Conservation (phyloP, 2,888 invertebrate species). For the Agrotis clavis region DNA sequence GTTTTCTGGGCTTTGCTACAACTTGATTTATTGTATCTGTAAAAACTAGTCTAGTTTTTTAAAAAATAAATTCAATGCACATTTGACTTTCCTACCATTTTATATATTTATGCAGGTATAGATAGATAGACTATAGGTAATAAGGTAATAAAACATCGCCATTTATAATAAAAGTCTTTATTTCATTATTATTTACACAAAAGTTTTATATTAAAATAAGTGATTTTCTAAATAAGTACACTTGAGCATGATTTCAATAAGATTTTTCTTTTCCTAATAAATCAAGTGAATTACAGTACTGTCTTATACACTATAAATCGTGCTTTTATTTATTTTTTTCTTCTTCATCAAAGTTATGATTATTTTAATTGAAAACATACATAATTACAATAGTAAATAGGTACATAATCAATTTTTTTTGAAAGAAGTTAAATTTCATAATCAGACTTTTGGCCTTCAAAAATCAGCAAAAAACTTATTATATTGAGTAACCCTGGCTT, state of each 20-base stretch:
- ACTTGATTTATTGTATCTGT: no score
- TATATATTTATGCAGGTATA: no score
- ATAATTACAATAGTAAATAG: not conserved
- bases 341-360: not conserved
- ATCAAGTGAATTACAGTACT: not conserved
- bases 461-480: not conserved
- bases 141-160: not conserved
- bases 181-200: constrained; percentile 65
- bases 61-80: no score
- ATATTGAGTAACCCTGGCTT: no score
- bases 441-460: not conserved
- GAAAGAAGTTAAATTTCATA: not conserved
- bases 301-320: not conserved
- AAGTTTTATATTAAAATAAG: constrained; percentile 38
- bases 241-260: not conserved
- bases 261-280: not conserved
- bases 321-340: no score
- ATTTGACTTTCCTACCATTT: no score
- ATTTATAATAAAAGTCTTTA: constrained; percentile 55
- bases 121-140: not conserved
- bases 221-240: constrained; percentile 21
- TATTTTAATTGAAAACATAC: not conserved
- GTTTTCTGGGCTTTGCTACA: no score
- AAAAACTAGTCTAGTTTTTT: no score
- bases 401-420: not conserved